These are phyloP conservation scores for Aphaenogaster ashmeadi DNA, from an alignment of 1,140 invertebrate genomes.

Conservation along the genomic window DNA sequence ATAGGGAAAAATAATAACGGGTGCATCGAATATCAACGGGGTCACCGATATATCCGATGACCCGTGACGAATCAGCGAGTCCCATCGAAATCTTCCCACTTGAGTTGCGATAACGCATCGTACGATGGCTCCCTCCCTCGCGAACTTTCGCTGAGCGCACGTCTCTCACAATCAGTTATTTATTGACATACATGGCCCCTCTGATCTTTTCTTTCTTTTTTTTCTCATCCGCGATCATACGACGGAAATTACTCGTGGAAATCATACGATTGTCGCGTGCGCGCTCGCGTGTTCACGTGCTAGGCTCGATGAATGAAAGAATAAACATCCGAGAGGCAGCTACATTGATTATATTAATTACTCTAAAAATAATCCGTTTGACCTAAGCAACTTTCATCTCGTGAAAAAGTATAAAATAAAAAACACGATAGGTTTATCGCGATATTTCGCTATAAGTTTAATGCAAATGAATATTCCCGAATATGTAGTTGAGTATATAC, in stretches of 20 bases:
- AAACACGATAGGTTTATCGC: not conserved
- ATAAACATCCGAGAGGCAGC: not conserved
- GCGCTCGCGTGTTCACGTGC: not conserved
- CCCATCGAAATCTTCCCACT: slow-evolving; percentile 64
- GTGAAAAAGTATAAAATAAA: not conserved
- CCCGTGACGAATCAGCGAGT: slow-evolving; percentile 48
- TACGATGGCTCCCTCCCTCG: slow-evolving; percentile 57
- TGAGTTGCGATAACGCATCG: slow-evolving; percentile 63
- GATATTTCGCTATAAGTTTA: not conserved
- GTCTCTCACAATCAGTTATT: not conserved
- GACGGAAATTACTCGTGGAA: slow-evolving; percentile 22
- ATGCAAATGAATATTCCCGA: not conserved
- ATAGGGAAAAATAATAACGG: not conserved
- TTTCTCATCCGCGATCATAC: slow-evolving; percentile 28
- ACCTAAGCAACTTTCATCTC: not conserved
- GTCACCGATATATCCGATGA: slow-evolving; percentile 61
- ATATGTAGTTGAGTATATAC: not conserved
- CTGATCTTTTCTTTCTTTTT: slow-evolving; percentile 11
- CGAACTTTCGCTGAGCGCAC: not conserved
- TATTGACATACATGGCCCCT: not conserved
- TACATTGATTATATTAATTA: slow-evolving; percentile 7
- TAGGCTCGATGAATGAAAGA: slow-evolving; percentile 12
- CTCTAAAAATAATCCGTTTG: slow-evolving; percentile 13
- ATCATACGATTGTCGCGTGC: slow-evolving; percentile 55
- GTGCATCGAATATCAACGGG: not conserved